Evolutionary conservation across 2,797 vertebrate species (phyloP).

Genomic region (Halcyon chelicuti): DNA sequence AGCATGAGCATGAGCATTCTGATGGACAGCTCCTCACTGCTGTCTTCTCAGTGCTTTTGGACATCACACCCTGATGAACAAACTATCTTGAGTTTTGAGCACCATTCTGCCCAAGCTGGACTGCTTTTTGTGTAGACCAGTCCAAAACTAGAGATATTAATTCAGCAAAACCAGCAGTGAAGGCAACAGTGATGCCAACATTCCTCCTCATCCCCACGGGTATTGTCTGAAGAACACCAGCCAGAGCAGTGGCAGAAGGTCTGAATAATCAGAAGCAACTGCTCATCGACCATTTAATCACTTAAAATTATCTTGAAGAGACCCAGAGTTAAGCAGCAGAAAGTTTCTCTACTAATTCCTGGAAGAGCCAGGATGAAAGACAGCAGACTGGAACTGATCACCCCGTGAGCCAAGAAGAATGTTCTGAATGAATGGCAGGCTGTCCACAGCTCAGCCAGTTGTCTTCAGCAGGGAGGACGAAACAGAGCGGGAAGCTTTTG

Average conservation of each 20-base stretch:
- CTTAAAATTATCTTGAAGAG: not conserved
- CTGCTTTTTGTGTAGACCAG: not conserved
- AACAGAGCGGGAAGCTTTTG: not conserved
- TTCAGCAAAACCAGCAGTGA: not conserved
- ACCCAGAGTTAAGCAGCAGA: not conserved
- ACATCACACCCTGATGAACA: not conserved
- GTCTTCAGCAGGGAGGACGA: not conserved
- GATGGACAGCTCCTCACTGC: not conserved
- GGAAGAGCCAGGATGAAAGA: not conserved
- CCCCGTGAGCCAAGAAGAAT: not conserved
- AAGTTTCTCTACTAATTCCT: not conserved
- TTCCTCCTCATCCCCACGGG: not conserved
- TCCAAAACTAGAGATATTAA: not conserved
- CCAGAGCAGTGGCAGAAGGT: not conserved
- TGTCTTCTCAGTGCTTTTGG: not conserved
- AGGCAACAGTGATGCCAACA: not conserved
- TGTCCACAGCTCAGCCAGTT: not conserved
- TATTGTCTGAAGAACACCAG: fast-evolving
- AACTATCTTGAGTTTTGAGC: not conserved
- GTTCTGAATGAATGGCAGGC: not conserved
- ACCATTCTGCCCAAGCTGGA: not conserved
- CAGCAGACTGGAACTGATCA: not conserved
- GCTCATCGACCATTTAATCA: not conserved
- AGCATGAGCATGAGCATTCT: not conserved
- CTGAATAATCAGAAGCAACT: not conserved